Conservation (phyloP, 2,113 vertebrate species). For the Prionailurus bengalensis region DNA sequence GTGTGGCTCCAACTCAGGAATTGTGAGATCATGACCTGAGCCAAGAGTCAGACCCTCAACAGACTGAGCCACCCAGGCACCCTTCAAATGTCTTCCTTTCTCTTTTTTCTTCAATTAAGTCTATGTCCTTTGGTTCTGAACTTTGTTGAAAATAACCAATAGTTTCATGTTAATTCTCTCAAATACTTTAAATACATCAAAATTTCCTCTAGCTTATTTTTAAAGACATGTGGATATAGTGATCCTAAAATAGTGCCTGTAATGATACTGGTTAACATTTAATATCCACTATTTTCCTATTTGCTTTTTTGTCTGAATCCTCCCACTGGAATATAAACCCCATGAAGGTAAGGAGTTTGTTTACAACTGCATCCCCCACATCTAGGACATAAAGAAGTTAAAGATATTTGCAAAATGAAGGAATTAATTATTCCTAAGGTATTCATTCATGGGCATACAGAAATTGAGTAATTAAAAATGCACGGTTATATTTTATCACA, state of each 20-base stretch:
- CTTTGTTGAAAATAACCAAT: neutral
- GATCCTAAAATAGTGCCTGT: neutral
- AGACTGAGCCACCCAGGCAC: too few species aligned
- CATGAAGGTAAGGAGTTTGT: neutral
- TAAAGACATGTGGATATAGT: neutral
- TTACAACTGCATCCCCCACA: neutral
- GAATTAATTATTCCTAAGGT: neutral
- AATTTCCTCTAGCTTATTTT: neutral
- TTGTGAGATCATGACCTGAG: too few species aligned
- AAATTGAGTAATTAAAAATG: neutral
- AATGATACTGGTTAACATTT: neutral
- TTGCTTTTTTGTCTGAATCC: neutral
- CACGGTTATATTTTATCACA: neutral
- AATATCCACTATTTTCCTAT: neutral
- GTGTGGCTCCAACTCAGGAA: too few species aligned
- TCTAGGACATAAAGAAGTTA: neutral
- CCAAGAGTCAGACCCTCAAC: too few species aligned
- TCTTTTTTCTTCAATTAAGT: neutral
- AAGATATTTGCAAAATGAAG: conserved; percentile 23
- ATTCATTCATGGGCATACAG: neutral
- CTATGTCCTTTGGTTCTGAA: conserved; percentile 28
- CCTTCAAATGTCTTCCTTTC: neutral
- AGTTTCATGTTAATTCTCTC: neutral
- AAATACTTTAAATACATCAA: conserved; percentile 9
- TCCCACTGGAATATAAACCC: neutral